A percentile compares a stretch with the other conserved stretches of the same genome.
Evolutionary conservation across 2,113 vertebrate species (phyloP).

Genomic region (Damaliscus lunatus): DNA sequence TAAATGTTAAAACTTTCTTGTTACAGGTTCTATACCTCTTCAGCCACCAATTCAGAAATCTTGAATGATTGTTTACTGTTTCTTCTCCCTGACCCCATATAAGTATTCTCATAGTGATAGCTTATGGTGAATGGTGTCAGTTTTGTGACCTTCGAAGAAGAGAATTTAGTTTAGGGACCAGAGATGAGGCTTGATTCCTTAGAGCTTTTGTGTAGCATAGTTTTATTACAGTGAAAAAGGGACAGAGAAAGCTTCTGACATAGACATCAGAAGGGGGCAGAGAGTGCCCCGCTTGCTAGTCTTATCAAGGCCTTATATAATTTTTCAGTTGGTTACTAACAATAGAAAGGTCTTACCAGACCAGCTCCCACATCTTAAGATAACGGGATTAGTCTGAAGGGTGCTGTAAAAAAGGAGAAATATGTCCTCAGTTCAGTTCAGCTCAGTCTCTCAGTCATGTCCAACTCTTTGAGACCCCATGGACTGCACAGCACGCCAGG

Average conservation of each 20-base stretch:
- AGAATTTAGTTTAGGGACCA: background rate
- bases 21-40: background rate
- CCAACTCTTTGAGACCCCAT: background rate
- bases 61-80: background rate
- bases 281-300: background rate
- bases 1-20: background rate
- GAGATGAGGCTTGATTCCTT: background rate
- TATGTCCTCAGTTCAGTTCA: background rate
- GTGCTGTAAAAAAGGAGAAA: background rate
- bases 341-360: background rate
- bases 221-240: background rate
- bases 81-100: too few relatives aligned
- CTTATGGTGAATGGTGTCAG: background rate
- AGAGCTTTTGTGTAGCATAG: background rate
- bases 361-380: background rate
- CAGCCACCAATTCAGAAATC: background rate
- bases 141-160: background rate
- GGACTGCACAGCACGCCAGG: background rate
- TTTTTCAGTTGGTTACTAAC: background rate
- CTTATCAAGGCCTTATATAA: background rate
- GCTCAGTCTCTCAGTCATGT: background rate
- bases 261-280: background rate
- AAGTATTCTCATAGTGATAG: background rate
- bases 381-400: background rate
- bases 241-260: background rate